A percentile compares a stretch with the other conserved stretches of the same genome.
phyloP scores from a whole-genome alignment of 2,113 vertebrate species.

The Pedionomus torquatus region DNA sequence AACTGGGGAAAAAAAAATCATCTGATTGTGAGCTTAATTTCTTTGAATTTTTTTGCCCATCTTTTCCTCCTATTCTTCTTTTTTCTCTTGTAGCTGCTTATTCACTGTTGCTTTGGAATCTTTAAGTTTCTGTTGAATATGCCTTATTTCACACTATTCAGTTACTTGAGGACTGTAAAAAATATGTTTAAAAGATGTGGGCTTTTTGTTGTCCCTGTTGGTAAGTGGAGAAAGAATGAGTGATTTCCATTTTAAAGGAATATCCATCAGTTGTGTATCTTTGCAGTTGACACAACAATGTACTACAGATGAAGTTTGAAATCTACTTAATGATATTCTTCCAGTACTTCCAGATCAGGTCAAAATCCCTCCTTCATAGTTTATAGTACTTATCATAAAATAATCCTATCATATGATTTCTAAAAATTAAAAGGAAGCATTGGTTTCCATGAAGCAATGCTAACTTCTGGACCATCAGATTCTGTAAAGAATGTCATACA shows the following conservation, averaged over 20 bases:
- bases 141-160: background rate
- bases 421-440: background rate
- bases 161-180: background rate
- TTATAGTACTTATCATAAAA: background rate
- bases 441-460: background rate
- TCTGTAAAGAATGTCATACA: background rate
- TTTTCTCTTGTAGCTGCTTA: background rate
- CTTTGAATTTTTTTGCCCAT: accelerated
- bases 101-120: background rate
- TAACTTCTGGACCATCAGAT: background rate
- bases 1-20: background rate
- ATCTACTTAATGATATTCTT: background rate
- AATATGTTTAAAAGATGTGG: background rate
- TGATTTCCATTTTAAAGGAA: background rate
- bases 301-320: background rate
- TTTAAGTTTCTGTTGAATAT: background rate
- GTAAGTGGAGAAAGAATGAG: background rate
- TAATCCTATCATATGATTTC: background rate
- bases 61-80: background rate
- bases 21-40: background rate
- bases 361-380: background rate
- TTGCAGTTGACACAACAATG: background rate
- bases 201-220: background rate
- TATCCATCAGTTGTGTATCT: background rate
- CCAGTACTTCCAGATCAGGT: background rate